Evolutionary conservation across 2,113 vertebrate genomes (phyloP).

Genomic region (Rhea pennata): DNA sequence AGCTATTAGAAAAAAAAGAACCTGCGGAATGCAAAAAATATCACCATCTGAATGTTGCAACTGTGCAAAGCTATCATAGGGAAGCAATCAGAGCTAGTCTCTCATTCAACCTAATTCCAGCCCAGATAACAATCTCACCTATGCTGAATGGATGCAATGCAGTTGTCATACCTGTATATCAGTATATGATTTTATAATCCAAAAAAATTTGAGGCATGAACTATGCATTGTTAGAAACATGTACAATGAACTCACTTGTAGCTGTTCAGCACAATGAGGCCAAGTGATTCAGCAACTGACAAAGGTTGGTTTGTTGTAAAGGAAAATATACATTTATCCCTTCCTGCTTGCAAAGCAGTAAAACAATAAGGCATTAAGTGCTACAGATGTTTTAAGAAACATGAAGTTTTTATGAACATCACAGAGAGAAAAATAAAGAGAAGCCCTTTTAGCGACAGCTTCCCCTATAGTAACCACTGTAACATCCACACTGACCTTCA

Average conservation of each 20-base stretch:
- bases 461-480: neutral
- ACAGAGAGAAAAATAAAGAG: neutral
- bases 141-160: slow-evolving; percentile 13
- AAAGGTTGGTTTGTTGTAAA: neutral
- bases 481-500: neutral
- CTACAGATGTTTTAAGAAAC: neutral
- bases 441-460: neutral
- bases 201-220: slow-evolving; percentile 22
- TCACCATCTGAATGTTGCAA: neutral
- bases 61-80: neutral
- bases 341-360: slow-evolving; percentile 1
- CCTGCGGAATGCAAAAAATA: neutral
- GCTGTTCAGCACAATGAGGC: neutral
- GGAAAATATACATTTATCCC: slow-evolving; percentile 4
- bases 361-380: slow-evolving; percentile 12
- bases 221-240: neutral
- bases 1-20: slow-evolving; percentile 39
- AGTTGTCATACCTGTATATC: slow-evolving; percentile 54
- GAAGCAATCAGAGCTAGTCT: neutral
- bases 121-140: slow-evolving; percentile 28
- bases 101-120: neutral
- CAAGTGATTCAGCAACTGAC: neutral
- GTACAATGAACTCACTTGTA: slow-evolving; percentile 2
- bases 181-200: slow-evolving; percentile 25
- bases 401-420: neutral